Evolutionary conservation across 2,113 vertebrate species (phyloP), one percentile per base, ranked within the genome.

Genomic region (Vicugna pacos): DNA sequence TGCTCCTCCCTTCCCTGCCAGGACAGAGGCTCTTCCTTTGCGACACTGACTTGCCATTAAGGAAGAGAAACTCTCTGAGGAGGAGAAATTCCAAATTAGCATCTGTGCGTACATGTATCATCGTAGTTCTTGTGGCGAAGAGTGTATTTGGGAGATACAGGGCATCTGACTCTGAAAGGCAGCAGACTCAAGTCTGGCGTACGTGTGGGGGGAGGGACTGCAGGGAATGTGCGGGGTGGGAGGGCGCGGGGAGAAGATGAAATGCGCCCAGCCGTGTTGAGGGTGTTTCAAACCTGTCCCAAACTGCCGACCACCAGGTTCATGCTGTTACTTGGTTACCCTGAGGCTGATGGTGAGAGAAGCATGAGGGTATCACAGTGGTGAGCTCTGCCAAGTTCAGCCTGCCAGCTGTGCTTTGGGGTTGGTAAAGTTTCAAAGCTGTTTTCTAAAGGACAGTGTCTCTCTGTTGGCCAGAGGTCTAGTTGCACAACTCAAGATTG

Each of bases 371-470:
- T 24, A 22, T 14, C 14, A 35, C 13, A 16, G 8, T 32, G 69
- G n/a, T 38, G 20, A 82, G 26, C 38, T 46, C 46, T 69, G 19
- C 28, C 52, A 75, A 22, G 3, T 8, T 77, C 26, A 32, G 20
- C 19, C 48, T 67, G 13, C 2, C 30, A 54, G 26, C 46, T 56
- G 6, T n/a, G 42, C 56, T 62, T 92, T 62, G 38, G 56, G 28
- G 48, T 54, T 72, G 82, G 72, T 14, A 24, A 90, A 67, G n/a
- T 77, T 77, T 81, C 17, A 32, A 94, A 76, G 88, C 28, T 24
- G 15, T 58, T 67, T 93, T 79, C 32, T 15, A 77, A 54, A 79
- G 32, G 20, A 32, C 5, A 24, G 6, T 1, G 6, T 80, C 4
- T 26, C 14, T 64, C 79, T 58, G 14, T 86, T 65, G 46, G 46